Base-by-base conservation (phyloP, 2,797 vertebrate species). In the Ciconia nigra region DNA sequence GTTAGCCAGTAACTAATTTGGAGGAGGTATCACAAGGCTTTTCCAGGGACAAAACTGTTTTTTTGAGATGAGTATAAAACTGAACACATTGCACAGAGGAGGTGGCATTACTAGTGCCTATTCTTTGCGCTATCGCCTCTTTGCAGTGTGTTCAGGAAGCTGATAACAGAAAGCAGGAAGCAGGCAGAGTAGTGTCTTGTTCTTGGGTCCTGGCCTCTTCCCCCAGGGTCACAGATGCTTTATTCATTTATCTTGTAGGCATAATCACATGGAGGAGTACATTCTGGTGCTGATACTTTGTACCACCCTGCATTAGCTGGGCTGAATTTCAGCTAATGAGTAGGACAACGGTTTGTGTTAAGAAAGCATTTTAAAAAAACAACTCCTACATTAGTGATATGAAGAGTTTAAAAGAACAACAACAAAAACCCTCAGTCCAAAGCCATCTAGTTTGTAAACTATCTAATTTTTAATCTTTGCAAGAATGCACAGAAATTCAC, bases 131-230 rank as follows among this genome's bases (percentile, higher is more conserved):
- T 94, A 12, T 95, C 7, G 0, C 25, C 37, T 79, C 28, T 91
- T 54, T 82, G 80, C 80, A 89, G 39, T 44, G 57, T 66, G 70
- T 90, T 94, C 80, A 94, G 97, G 96, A 97, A 97, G 42, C 71
- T 87, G 94, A 95, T 97, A 96, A 96, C 93, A 37, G 54, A 91
- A 62, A 13, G 86, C 96, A 92, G 96, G 92, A 95, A 90, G 65
- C 61, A 25, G 33, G 67, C 70, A 66, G 72, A 83, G 44, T 57
- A 29, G 65, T 76, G 76, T 79, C 89, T 87, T 95, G 84, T 71
- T 96, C 21, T 4, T 72, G 47, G 10, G 46, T 22, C 47, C 37
- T 87, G 44, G 37, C 44, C 37, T 67, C 29, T 58, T 87, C 66
- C 22, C 37, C 5, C 58, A 54, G 91, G 69, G 51, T 37, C 81